Conservation (phyloP, 2,797 vertebrate species). For the Astyanax mexicanus region DNA sequence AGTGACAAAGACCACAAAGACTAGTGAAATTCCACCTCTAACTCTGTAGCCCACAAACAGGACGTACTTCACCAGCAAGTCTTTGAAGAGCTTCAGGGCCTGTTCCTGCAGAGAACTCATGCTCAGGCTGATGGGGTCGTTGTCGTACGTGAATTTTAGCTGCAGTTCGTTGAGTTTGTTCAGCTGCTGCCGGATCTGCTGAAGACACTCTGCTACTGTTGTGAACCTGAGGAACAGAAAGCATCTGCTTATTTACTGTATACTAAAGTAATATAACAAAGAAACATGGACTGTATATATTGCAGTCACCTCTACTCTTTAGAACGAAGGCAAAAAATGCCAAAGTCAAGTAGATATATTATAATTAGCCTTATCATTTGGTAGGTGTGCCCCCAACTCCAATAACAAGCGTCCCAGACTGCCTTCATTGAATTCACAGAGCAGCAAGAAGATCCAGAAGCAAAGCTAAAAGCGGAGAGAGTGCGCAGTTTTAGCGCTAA, state of each 20-base stretch:
- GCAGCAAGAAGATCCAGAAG: too few relatives aligned
- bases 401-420: too few relatives aligned
- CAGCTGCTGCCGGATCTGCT: slow-evolving; percentile 87
- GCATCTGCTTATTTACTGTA: not conserved
- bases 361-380: too few relatives aligned
- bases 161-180: slow-evolving; percentile 89
- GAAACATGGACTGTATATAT: too few relatives aligned
- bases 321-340: too few relatives aligned
- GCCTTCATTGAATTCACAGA: too few relatives aligned
- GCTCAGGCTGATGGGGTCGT: slow-evolving; percentile 75
- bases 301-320: too few relatives aligned
- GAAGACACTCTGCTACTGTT: slow-evolving; percentile 82
- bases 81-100: slow-evolving; percentile 75
- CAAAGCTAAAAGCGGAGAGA: too few relatives aligned
- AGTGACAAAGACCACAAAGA: slow-evolving; percentile 15
- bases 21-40: not conserved
- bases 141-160: slow-evolving; percentile 78
- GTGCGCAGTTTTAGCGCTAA: too few relatives aligned
- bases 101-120: slow-evolving; percentile 76
- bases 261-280: not conserved
- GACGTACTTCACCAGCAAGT: slow-evolving; percentile 86
- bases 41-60: not conserved
- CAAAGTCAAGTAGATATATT: too few relatives aligned
- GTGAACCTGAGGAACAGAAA: slow-evolving; percentile 80
- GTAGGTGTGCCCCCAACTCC: too few relatives aligned